Evolutionary conservation across 2,797 vertebrate species (phyloP), one percentile per base, ranked within the genome.

Genomic region (Florisuga fusca): DNA sequence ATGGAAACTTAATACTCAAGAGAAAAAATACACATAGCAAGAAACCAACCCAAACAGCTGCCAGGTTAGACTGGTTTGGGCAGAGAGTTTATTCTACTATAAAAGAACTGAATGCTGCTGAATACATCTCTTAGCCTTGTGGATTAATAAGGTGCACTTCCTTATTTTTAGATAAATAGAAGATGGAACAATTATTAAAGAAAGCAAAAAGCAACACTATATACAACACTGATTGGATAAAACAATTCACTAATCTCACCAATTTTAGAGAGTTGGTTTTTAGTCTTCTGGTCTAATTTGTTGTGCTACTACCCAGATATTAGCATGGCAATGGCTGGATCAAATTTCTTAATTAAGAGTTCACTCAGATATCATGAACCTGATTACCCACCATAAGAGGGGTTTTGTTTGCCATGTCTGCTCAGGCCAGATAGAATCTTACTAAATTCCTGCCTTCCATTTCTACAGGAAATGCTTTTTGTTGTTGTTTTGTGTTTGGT

Each of bases 151-250:
- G 73, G 34, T 48, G 45, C 14, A 61, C 81, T 96, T 95, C 93
- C 92, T 90, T 72, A 20, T 95, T 94, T 94, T 88, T 58, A 86
- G 67, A 58, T 73, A 92, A 96, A 95, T 88, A 68, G 13, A 80
- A 88, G 89, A 68, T 91, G 95, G 54, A 95, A 90, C 81, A 89
- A 58, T 75, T 25, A 54, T 58, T 87, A 57, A 57, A 82, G 89
- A 71, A 76, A 31, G 5, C 57, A 62, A 53, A 66, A 81, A 87
- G 38, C 59, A 84, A 43, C 7, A 10, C 25, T 73, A 27, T 2
- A 25, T 57, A 43, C 46, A 71, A 10, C 31, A 38, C 4, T 48
- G 46, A 69, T 43, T 80, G 80, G 95, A 90, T 14, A 33, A 73
- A 91, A 59, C 0, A n/a, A 21, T 16, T 51, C 84, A 53, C 66